These are phyloP conservation scores for Cnemophilus loriae DNA, from an alignment of 2,113 vertebrate genomes.

Conservation along the genomic window DNA sequence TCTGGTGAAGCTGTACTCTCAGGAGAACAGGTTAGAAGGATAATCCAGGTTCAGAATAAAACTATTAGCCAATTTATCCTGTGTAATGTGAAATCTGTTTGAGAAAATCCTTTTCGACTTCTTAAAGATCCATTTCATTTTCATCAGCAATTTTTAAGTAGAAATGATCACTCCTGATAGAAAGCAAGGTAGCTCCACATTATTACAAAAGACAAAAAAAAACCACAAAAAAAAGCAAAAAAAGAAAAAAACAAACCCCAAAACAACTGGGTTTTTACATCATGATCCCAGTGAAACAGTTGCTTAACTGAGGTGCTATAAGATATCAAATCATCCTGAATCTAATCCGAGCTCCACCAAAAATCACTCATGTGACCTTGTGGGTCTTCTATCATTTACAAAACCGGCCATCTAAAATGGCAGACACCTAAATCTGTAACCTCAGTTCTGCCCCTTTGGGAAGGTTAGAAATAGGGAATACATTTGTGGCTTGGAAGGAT, in stretches of 20 bases:
- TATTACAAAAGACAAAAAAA: not conserved
- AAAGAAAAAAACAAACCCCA: not conserved
- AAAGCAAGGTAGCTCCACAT: not conserved
- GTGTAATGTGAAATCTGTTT: not conserved
- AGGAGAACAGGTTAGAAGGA: not conserved
- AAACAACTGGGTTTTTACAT: not conserved
- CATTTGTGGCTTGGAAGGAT: not conserved
- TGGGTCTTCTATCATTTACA: not conserved
- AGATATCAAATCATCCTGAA: not conserved
- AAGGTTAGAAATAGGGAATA: not conserved
- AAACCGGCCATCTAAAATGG: not conserved
- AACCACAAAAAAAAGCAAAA: not conserved
- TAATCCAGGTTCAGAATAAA: not conserved
- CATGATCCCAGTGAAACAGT: not conserved
- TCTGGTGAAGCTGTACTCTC: not conserved
- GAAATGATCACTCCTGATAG: rapidly evolving
- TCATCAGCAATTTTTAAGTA: not conserved
- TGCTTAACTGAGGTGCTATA: not conserved
- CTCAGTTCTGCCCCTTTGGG: not conserved
- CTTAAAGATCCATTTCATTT: not conserved
- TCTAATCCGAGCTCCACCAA: not conserved
- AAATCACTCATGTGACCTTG: not conserved
- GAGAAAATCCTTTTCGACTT: not conserved
- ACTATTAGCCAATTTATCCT: not conserved
- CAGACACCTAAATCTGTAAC: not conserved